Percentiles rank a stretch among this genome's conserved stretches.
Evolutionary conservation across 92 coral and sea anemone species (phyloP).

Genomic region (Zoanthus solanderi): DNA sequence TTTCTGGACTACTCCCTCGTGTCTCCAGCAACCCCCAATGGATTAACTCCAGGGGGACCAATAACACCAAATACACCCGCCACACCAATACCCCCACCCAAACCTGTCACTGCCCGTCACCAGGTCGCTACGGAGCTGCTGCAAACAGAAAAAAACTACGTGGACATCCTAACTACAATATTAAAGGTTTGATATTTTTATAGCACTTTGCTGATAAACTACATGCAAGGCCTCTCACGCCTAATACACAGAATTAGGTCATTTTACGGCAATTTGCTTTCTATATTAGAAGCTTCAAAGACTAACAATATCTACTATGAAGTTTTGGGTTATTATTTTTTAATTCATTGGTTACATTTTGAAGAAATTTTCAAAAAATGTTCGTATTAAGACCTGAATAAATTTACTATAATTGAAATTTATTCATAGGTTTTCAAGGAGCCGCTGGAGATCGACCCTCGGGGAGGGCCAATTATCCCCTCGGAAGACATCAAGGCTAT

Average conservation of each 20-base stretch:
- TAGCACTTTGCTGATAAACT: too few relatives aligned
- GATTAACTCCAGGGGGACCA: constrained; percentile 78
- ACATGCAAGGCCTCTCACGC: too few relatives aligned
- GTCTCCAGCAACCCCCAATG: constrained; percentile 90
- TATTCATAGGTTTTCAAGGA: constrained; percentile 83
- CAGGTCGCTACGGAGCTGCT: constrained; percentile 95
- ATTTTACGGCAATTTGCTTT: too few relatives aligned
- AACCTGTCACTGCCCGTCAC: constrained; percentile 93
- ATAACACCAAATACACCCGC: constrained; percentile 77
- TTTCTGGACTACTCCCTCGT: constrained; percentile 84
- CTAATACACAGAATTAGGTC: too few relatives aligned
- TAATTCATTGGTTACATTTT: too few relatives aligned
- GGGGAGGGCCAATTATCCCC: constrained; percentile 94
- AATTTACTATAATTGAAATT: not conserved
- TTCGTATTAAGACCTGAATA: too few relatives aligned
- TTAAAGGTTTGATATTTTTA: constrained; percentile 70
- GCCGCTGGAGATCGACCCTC: constrained; percentile 90
- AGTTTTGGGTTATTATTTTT: too few relatives aligned
- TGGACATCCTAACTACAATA: constrained; percentile 86
- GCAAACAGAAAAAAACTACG: constrained; percentile 96
- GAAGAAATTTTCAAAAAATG: too few relatives aligned
- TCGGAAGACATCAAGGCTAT: constrained; percentile 96
- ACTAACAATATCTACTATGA: too few relatives aligned
- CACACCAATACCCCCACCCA: constrained; percentile 68
- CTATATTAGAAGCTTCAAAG: too few relatives aligned